Evolutionary conservation across 2,888 invertebrate species (phyloP).

Genomic region (Neoascia interrupta): DNA sequence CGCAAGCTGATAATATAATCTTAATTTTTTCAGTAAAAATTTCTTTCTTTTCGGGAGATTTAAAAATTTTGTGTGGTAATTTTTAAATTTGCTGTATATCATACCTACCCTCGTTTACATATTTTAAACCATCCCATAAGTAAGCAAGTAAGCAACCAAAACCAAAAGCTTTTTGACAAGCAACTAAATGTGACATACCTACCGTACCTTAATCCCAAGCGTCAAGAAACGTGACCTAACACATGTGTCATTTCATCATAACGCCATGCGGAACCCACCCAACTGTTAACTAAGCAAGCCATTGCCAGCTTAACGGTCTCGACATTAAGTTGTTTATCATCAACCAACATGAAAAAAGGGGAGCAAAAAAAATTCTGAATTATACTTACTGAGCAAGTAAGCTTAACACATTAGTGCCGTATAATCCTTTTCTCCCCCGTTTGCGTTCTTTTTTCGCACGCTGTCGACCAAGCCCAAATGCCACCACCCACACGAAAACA

Average conservation of each 20-base stretch:
- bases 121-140: no score
- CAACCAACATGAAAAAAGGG: neutral
- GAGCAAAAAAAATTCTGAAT: neutral
- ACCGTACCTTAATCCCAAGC: no score
- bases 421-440: constrained; percentile 3
- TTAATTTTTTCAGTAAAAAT: no score
- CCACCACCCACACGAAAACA: constrained; percentile 20
- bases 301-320: neutral
- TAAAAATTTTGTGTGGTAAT: no score
- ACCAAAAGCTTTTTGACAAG: no score
- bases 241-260: neutral
- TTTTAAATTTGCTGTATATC: no score
- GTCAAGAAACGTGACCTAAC: neutral
- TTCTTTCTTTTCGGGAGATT: no score
- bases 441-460: neutral
- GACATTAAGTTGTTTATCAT: constrained; percentile 40
- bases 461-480: constrained; percentile 28
- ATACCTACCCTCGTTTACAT: no score
- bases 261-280: neutral
- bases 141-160: no score
- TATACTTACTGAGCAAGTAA: neutral
- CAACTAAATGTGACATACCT: no score
- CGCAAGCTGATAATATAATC: no score
- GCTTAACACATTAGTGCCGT: neutral
- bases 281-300: neutral